Base-by-base conservation (phyloP, 2,797 vertebrate species). In the Pangasius larnaudii region DNA sequence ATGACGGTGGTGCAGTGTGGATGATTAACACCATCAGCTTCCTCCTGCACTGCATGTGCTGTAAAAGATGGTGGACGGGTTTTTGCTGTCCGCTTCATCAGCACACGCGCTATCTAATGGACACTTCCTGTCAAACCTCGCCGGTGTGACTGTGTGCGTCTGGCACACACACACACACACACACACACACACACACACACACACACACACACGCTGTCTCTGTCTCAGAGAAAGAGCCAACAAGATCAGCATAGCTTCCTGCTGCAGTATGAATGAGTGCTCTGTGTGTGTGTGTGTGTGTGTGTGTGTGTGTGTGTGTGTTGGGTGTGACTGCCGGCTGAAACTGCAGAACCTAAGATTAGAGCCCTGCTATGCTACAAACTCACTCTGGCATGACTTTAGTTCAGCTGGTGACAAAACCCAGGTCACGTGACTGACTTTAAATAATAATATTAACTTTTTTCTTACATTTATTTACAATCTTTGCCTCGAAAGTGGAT, bases 1-100 rank as follows among this genome's bases (percentile, higher is more conserved):
- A 75, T 85, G 84, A 75, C 56, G 39, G 22, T 74, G 84, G 63
- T 88, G 87, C 87, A 72, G 63, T 82, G 78, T 85, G 84, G 39
- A 79, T 85, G 72, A 71, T 88, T 39, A 88, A 79, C 49, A 59
- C 63, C 11, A 5, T 3, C 39, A 67, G 86, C 58, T 84, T 75
- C 61, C 72, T 67, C 72, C 72, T 61, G 78, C 78, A 46, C 36
- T 39, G 36, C 36, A 39, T 84, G 33, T 77, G 59, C 46, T 63
- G 5, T n/a, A 53, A 67, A 83, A 84, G 46, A 69, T 22, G 59
- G 59, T 11, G 30, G 71, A 9, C 8, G 42, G 77, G 27, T 3
- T 49, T 46, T 46, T 53, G 22, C n/a, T 22, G 39, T 49, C 42
- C n/a, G 0, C 16, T 53, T 30, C 33, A 33, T 46, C 51, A 71